Evolutionary conservation across 2,113 vertebrate species (phyloP).

Genomic region (Paracanthobrama guichenoti): DNA sequence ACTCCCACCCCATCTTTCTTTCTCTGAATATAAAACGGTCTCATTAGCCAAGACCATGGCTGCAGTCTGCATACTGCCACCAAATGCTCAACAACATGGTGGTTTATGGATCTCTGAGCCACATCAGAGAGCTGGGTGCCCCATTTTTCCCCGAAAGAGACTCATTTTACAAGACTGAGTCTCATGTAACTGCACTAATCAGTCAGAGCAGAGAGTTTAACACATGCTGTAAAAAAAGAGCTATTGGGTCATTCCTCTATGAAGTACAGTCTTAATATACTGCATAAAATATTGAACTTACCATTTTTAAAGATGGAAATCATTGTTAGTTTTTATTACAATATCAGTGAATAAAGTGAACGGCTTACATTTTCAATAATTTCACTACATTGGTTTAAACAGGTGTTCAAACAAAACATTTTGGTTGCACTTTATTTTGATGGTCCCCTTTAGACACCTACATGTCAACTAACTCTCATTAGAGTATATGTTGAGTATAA

Average conservation of each 20-base stretch:
- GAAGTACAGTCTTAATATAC: background rate
- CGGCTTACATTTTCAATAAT: background rate
- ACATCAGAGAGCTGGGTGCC: constrained; percentile 22
- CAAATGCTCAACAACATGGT: constrained; percentile 39
- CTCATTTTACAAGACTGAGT: constrained; percentile 31
- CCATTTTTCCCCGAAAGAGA: constrained; percentile 4
- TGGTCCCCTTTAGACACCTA: no score
- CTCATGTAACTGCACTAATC: constrained; percentile 18
- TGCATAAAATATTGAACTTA: background rate
- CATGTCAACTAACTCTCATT: no score
- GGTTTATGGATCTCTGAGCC: constrained; percentile 22
- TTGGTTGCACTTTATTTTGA: no score
- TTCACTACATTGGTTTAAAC: background rate
- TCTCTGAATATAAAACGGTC: constrained; percentile 46
- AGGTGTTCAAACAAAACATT: background rate
- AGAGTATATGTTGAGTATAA: no score
- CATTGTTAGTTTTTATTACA: background rate
- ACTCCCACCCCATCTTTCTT: constrained; percentile 23
- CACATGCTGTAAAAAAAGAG: constrained; percentile 22
- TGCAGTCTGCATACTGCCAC: constrained; percentile 13
- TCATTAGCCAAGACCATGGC: constrained; percentile 30
- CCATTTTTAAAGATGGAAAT: background rate
- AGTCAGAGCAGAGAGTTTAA: background rate
- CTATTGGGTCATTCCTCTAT: background rate
- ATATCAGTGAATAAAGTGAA: background rate